Evolutionary conservation across 1,140 invertebrate genomes (phyloP).

Genomic region (Drosophila baimaii): DNA sequence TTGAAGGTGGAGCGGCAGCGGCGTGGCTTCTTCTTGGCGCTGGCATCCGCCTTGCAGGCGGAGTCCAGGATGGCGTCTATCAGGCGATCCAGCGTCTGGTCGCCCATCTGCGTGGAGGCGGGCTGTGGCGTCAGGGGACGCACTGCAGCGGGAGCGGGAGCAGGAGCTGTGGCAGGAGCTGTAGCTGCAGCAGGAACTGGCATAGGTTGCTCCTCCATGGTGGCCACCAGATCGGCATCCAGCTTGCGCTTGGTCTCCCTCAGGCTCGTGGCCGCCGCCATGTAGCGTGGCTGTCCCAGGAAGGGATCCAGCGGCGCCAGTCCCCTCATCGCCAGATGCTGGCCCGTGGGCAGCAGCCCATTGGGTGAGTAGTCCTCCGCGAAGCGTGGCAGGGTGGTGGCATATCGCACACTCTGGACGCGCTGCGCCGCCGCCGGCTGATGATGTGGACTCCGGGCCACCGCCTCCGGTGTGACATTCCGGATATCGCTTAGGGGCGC

Average conservation of each 20-base stretch:
- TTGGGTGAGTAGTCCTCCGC: conserved; percentile 79
- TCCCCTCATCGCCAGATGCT: conserved; percentile 72
- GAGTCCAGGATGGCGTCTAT: conserved; percentile 83
- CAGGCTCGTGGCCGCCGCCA: conserved; percentile 29
- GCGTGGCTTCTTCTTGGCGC: conserved; percentile 67
- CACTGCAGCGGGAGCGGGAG: background rate
- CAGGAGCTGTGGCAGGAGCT: background rate
- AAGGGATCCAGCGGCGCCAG: conserved; percentile 72
- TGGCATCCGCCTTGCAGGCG: conserved; percentile 71
- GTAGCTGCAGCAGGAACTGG: background rate
- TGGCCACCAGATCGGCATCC: conserved; percentile 67
- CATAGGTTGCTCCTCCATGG: conserved; percentile 30
- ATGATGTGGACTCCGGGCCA: background rate
- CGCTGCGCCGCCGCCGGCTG: conserved; percentile 16
- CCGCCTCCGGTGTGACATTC: conserved; percentile 69
- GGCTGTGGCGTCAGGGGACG: conserved; percentile 58
- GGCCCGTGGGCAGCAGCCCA: conserved; percentile 58
- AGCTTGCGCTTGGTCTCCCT: conserved; percentile 58
- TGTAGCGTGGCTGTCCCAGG: conserved; percentile 73
- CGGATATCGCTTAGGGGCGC: conserved; percentile 75
- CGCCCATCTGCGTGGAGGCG: conserved; percentile 70
- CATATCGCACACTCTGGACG: conserved; percentile 67
- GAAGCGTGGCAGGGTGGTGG: conserved; percentile 69
- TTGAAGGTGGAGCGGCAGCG: conserved; percentile 74
- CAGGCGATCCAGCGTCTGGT: conserved; percentile 78